Percentiles rank a stretch among this genome's conserved stretches.
These are phyloP conservation scores for Spilosoma lubricipeda DNA, from an alignment of 2,888 invertebrate species.

Conservation along the genomic window DNA sequence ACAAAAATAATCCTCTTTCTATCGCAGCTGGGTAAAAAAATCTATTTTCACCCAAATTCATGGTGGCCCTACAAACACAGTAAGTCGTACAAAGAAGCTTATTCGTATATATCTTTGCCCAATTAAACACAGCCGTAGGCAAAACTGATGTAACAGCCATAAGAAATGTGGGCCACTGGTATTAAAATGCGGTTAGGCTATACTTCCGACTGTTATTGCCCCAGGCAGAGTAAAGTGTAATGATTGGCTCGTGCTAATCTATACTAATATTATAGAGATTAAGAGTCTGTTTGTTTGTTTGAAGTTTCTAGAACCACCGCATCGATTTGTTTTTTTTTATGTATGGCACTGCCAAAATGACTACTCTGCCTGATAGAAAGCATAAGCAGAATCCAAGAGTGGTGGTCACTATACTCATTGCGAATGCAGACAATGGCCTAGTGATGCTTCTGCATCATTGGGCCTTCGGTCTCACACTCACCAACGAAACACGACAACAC, in stretches of 20 bases:
- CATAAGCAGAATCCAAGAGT: too few relatives aligned
- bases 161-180: conserved; percentile 7
- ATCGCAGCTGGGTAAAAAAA: neutral
- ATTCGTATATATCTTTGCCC: conserved; percentile 1
- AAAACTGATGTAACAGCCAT: conserved; percentile 4
- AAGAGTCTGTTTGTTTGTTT: neutral
- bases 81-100: neutral
- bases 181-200: neutral
- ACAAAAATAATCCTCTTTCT: neutral
- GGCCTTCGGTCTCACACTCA: too few relatives aligned
- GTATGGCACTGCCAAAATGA: too few relatives aligned
- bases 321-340: too few relatives aligned
- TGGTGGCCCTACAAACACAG: neutral
- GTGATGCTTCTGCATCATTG: too few relatives aligned
- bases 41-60: neutral
- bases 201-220: conserved; percentile 3
- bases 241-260: conserved; percentile 2
- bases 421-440: too few relatives aligned
- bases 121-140: conserved; percentile 18
- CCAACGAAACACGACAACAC: too few relatives aligned
- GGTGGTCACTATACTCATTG: too few relatives aligned
- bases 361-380: too few relatives aligned
- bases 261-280: neutral
- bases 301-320: too few relatives aligned
- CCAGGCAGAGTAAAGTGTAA: neutral